Percentiles rank a stretch among this genome's conserved stretches.
These are phyloP conservation scores for Diploptera punctata DNA, from an alignment of 2,888 invertebrate genomes.

Conservation along the genomic window DNA sequence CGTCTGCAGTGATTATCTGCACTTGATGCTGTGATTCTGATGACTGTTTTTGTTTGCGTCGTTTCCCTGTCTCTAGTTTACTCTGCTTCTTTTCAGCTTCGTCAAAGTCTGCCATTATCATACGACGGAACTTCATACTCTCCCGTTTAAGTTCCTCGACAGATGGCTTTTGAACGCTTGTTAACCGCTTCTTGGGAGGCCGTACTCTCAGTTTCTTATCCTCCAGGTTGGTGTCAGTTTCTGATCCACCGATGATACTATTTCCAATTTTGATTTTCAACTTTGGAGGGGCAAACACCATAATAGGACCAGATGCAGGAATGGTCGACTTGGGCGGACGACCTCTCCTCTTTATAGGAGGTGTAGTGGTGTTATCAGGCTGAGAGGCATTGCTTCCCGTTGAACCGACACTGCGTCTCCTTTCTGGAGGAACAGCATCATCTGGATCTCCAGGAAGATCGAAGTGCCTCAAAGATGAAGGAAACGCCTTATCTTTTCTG, in stretches of 20 bases:
- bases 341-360: constrained; percentile 35
- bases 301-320: constrained; percentile 49
- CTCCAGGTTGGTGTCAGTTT: constrained; percentile 50
- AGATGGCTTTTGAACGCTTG: constrained; percentile 65
- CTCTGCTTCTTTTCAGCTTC: constrained; percentile 67
- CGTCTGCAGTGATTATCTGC: constrained; percentile 37
- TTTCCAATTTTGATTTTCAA: constrained; percentile 79
- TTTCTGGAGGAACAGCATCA: constrained; percentile 54
- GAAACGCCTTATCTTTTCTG: constrained; percentile 60
- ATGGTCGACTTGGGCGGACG: constrained; percentile 34
- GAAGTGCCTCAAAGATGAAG: constrained; percentile 64
- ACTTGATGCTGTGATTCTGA: constrained; percentile 34
- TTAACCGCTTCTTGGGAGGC: constrained; percentile 82
- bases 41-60: constrained; percentile 58
- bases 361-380: constrained; percentile 6
- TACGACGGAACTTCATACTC: constrained; percentile 85
- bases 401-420: constrained; percentile 60
- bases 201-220: constrained; percentile 58
- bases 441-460: constrained; percentile 65
- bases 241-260: constrained; percentile 51
- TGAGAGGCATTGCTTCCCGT: constrained; percentile 53
- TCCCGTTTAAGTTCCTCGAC: constrained; percentile 83
- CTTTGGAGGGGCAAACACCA: constrained; percentile 62
- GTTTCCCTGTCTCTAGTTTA: constrained; percentile 52
- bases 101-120: constrained; percentile 84